A percentile compares a stretch with the other conserved stretches of the same genome.
Conservation (phyloP, 2,888 invertebrate species). For the Acrocyrtus sp. region DNA sequence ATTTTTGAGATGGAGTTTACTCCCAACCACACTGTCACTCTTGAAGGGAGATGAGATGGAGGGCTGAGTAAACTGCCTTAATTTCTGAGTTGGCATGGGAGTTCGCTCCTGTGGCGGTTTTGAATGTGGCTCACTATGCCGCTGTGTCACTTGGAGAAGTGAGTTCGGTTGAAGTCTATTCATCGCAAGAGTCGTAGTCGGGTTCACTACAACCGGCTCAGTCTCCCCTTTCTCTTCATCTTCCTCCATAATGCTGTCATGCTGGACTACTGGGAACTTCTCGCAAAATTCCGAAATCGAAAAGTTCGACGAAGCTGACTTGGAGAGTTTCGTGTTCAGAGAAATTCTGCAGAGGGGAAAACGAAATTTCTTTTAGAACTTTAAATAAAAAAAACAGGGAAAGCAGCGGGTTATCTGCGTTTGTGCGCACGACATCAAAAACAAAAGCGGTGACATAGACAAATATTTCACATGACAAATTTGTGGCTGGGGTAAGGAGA, state of each 20-base stretch:
- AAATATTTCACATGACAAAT: no score
- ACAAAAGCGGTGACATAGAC: no score
- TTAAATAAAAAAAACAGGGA: no score
- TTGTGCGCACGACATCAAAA: no score
- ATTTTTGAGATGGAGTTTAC: not conserved
- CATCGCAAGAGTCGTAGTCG: slow-evolving; percentile 3
- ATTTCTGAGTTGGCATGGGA: not conserved
- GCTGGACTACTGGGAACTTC: slow-evolving; percentile 57
- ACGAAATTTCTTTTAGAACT: no score
- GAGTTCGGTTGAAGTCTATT: not conserved
- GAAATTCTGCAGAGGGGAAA: slow-evolving; percentile 62
- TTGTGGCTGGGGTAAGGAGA: no score
- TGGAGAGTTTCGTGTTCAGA: slow-evolving; percentile 59
- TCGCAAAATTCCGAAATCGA: slow-evolving; percentile 63
- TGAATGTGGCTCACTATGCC: slow-evolving; percentile 6
- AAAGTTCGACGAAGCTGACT: slow-evolving; percentile 62
- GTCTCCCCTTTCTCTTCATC: slow-evolving; percentile 29
- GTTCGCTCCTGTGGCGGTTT: not conserved
- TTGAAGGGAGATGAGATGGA: not conserved
- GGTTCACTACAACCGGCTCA: not conserved
- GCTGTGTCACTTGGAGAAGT: slow-evolving; percentile 21
- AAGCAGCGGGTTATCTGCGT: no score
- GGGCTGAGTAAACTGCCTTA: slow-evolving; percentile 3
- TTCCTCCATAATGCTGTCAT: slow-evolving; percentile 42
- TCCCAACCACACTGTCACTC: not conserved